Conservation (phyloP, 2,797 vertebrate genomes). For the Orientallactaga sibirica region DNA sequence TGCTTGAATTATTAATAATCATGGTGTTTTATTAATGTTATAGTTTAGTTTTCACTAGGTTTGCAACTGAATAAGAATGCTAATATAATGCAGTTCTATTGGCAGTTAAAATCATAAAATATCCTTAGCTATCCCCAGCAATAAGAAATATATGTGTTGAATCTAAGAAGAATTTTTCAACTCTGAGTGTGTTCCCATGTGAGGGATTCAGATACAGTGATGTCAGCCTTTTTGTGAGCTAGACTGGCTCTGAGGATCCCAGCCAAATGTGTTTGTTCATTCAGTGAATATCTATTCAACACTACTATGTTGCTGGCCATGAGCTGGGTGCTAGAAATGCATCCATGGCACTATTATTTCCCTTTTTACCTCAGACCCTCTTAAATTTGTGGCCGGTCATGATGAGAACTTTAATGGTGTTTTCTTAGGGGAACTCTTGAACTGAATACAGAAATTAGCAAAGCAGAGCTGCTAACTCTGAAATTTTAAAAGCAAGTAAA, state of each 20-base stretch:
- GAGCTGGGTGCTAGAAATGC: conserved; percentile 26
- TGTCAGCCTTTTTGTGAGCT: background rate
- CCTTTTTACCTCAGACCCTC: background rate
- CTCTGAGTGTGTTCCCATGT: background rate
- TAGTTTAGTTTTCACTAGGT: conserved; percentile 64
- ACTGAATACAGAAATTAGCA: conserved; percentile 44
- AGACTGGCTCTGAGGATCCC: conserved; percentile 5
- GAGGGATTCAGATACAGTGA: background rate
- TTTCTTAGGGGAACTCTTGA: background rate
- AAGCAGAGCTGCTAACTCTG: background rate
- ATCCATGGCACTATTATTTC: background rate
- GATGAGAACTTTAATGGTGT: conserved; percentile 20
- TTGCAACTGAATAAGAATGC: conserved; percentile 55
- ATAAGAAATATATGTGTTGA: conserved; percentile 19
- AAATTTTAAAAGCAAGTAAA: conserved; percentile 56
- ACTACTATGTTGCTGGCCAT: background rate
- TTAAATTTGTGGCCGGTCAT: background rate
- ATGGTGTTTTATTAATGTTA: conserved; percentile 47
- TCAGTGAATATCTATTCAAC: conserved; percentile 39
- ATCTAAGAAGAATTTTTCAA: conserved; percentile 27
- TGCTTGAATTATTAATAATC: conserved; percentile 51
- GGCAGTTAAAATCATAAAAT: conserved; percentile 45
- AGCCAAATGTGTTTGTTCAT: conserved; percentile 35
- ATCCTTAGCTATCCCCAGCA: conserved; percentile 55
- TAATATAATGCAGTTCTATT: conserved; percentile 36